phyloP scores from a whole-genome alignment of 2,113 vertebrate species.

The Neoarius graeffei region DNA sequence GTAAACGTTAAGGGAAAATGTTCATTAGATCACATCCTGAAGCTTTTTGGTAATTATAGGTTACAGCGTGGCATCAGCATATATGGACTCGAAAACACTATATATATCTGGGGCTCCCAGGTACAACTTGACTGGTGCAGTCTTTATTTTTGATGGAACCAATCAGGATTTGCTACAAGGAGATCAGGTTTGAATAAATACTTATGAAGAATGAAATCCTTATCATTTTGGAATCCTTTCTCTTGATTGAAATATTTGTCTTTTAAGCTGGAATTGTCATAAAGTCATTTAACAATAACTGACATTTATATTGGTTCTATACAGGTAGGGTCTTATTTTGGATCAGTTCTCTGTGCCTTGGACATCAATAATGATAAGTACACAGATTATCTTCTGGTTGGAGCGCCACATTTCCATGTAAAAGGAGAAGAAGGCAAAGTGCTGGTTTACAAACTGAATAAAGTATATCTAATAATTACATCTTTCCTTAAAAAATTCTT shows the following conservation, averaged over 20 bases:
- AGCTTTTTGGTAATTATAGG: constrained; percentile 61
- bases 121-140: constrained; percentile 68
- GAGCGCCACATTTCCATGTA: constrained; percentile 70
- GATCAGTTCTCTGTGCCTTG: constrained; percentile 74
- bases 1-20: background rate
- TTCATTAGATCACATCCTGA: background rate
- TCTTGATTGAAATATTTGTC: background rate
- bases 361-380: constrained; percentile 64
- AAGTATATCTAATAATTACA: constrained; percentile 41
- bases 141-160: constrained; percentile 65
- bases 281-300: background rate
- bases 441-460: constrained; percentile 67
- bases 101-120: constrained; percentile 74
- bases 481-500: background rate
- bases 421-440: constrained; percentile 76
- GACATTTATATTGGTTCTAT: background rate
- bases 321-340: constrained; percentile 82
- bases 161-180: constrained; percentile 62
- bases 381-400: constrained; percentile 73
- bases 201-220: background rate
- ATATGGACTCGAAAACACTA: constrained; percentile 20
- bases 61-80: constrained; percentile 67
- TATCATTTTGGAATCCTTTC: background rate
- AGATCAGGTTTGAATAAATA: constrained; percentile 70
- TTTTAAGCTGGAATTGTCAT: background rate